Base-by-base conservation (phyloP, 64 coral and sea anemone genomes). In the Dendronephthya gigantea region DNA sequence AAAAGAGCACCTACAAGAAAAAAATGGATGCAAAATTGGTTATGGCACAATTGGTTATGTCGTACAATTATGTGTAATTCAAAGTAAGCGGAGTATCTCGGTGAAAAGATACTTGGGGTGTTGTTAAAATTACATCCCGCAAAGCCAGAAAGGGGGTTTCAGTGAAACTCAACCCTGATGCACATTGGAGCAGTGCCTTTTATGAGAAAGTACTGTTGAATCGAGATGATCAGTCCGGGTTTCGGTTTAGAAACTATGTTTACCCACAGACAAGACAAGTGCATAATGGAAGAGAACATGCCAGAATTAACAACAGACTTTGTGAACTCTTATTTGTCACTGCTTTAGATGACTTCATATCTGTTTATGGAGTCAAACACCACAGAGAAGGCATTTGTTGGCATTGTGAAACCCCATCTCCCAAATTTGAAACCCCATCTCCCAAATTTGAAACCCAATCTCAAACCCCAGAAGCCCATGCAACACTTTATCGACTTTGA, bases 41-140 rank as follows among this genome's bases (percentile, higher is more conserved):
- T 79, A 79, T 34, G 72, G 72, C 36, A 79, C 72, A 12, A 29
- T 79, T 79, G n/a, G n/a, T n/a, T n/a, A n/a, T n/a, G n/a, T n/a
- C n/a, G 72, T 79, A 30, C 72, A 79, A 19, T 39, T 79, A 16
- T 79, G 72, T 29, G 28, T 39, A 0, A 29, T 79, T 11, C 31
- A 28, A 12, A 74, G 32, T 74, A 74, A 27, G 25, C 68, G 68
- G 25, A 1, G 68, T 74, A 74, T 74, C 30, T 74, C 68, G 30
- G 68, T 28, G 13, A 17, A 27, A 12, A 1, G 68, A 28, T 74
- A 74, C n/a, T 28, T 28, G 29, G 8, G 72, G 72, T 17, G 72
- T 79, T 12, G 72, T 33, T 9, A 15, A 15, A 10, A 19, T 79
- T 4, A 79, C 72, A 13, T 79, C 30, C 36, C 72, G 28, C 15